Evolutionary conservation across 2,888 invertebrate genomes (phyloP).

Genomic region (Dolichopus griseipennis): DNA sequence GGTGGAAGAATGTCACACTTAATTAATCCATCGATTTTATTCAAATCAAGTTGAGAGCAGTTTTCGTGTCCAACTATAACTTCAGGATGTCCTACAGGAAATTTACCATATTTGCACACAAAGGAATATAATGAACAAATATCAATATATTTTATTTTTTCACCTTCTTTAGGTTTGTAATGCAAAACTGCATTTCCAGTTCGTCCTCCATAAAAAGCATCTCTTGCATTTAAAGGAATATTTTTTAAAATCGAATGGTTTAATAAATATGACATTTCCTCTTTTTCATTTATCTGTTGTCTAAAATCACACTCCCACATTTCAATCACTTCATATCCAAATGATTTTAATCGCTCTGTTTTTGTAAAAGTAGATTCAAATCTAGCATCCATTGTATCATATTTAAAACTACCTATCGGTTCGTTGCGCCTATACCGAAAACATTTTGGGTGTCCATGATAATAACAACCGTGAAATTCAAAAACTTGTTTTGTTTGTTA

Average conservation of each 20-base stretch:
- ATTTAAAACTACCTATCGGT: not conserved
- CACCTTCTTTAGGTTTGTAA: too few relatives aligned
- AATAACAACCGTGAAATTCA: constrained; percentile 12
- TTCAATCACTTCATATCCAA: too few relatives aligned
- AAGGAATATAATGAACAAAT: constrained; percentile 29
- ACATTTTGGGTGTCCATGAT: constrained; percentile 10
- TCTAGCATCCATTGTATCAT: not conserved
- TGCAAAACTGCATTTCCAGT: too few relatives aligned
- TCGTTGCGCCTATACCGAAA: constrained; percentile 9
- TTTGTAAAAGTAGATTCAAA: too few relatives aligned
- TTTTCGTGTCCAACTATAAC: not conserved
- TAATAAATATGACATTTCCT: too few relatives aligned
- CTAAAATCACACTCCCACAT: too few relatives aligned
- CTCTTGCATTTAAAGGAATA: too few relatives aligned
- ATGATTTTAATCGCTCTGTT: too few relatives aligned
- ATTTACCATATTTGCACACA: constrained; percentile 27
- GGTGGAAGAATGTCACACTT: constrained; percentile 17
- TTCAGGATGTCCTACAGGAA: constrained; percentile 12
- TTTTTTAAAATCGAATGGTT: too few relatives aligned
- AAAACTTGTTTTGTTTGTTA: too few relatives aligned
- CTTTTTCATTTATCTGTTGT: too few relatives aligned
- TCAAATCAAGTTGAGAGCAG: not conserved
- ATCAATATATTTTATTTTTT: constrained; percentile 24
- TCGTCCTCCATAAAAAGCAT: too few relatives aligned
- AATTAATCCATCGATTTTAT: not conserved